Evolutionary conservation across 2,797 vertebrate genomes (phyloP), one percentile per base, ranked within the genome.

Genomic region (Cyclopterus lumpus): DNA sequence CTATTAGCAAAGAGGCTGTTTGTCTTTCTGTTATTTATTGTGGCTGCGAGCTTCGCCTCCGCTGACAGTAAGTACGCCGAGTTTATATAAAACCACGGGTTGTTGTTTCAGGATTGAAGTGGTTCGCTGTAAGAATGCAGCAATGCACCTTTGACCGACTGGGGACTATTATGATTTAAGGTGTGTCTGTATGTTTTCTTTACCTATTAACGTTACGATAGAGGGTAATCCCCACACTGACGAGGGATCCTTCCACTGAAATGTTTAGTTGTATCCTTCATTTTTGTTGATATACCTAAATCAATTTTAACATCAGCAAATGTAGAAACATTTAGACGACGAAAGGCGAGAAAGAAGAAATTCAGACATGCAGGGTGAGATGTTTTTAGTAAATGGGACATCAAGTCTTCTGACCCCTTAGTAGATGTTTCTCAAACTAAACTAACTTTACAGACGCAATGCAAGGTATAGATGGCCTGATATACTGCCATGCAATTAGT

Each of bases 11-110:
- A 24, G 8, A 67, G 11, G 15, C 34, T 75, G 0, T 71, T 0
- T 66, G 42, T 86, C 5, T 71, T 81, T 18, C 46, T 92, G 6
- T 71, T 83, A 2, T 14, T 77, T 2, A 1, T 0, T 32, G 49
- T 55, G 51, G 44, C 42, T 1, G 5, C 71, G 28, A 84, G 75
- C 67, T 68, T 77, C 76, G 54, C 22, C 24, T 75, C 83, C 59
- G 36, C 80, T 53, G 73, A 89, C 68, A 75, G 91, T 92, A 89
- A 93, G 92, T 91, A 84, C 70, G 55, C 53, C 67, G 0, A 58
- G 28, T 65, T 0, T 4, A 24, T 10, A 70, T 28, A 18, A 71
- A 72, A 51, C 64, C 42, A 53, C 46, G 26, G 40, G 5, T 20
- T 28, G 6, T 40, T 77, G 24, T 1, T 46, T 4, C 60, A 65